Base-by-base conservation (phyloP, 2,888 invertebrate genomes). In the Nephrotoma guestfalica region DNA sequence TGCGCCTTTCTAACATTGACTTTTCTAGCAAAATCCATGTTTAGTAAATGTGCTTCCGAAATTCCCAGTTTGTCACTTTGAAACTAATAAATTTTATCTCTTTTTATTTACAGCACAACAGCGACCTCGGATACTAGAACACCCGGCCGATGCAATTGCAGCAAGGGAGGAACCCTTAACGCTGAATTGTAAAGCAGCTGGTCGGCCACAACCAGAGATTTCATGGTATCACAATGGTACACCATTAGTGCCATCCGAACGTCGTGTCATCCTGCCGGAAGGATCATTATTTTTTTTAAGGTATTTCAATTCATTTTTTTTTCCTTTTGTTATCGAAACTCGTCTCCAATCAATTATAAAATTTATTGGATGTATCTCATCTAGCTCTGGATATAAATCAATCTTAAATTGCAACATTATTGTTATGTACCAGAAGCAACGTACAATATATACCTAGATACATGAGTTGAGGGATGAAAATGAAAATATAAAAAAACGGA, bases 161-260 rank as follows among this genome's bases (percentile, higher is more conserved):
- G 89, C 89, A n/a, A 88, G 88, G n/a, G 89, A 89, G 86, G 89
- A 89, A 86, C 89, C 89, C 15, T 87, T 89, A 40, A 89, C 89
- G 86, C 87, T 89, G n/a, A 89, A 89, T 87, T 89, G 89, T 87
- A 89, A 89, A 87, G 89, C 89, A 84, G 88, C 89, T 45, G 89
- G 89, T 87, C 88, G 89, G 41, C 89, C 89, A 87, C 88, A 88
- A 86, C 89, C 89, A 42, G 89, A 89, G 83, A 89, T 89, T 84
- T 88, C 87, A 18, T 89, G 89, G 89, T 89, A 89, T 88, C 89
- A 89, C 87, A 89, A 89, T 89, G 89, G 89, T 86, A 89, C 89
- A 40, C 89, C 89, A 86, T 87, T 89, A 83, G 88, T 89, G 87
- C 89, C 89, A 88, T 89, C 89, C 57, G 89, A 89, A 87, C 87